phyloP scores from a whole-genome alignment of 2,113 vertebrate species.

The Rhea pennata region DNA sequence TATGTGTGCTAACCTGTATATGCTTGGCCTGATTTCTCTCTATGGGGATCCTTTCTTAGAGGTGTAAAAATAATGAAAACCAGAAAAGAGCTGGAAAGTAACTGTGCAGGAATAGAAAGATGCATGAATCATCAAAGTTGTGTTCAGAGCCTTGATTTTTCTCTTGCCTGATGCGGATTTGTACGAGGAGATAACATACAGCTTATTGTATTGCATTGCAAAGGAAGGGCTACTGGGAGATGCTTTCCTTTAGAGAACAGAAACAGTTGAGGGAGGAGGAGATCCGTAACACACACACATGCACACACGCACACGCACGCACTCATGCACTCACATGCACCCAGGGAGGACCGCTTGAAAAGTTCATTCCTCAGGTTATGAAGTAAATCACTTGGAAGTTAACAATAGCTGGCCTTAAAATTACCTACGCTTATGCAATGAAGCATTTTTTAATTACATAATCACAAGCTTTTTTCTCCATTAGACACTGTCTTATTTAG shows the following conservation, averaged over 20 bases:
- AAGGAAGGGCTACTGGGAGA: not conserved
- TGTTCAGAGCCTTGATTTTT: not conserved
- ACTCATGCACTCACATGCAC: accelerated
- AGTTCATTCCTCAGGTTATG: not conserved
- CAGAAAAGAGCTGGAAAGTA: not conserved
- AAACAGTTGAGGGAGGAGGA: not conserved
- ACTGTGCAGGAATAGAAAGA: not conserved
- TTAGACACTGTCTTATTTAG: not conserved
- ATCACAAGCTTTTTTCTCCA: not conserved
- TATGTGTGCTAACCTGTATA: not conserved
- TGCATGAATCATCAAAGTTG: not conserved
- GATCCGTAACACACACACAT: accelerated
- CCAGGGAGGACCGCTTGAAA: not conserved
- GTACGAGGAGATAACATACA: not conserved
- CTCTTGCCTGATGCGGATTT: not conserved
- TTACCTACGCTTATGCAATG: not conserved
- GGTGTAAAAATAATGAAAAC: not conserved
- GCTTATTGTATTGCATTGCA: not conserved
- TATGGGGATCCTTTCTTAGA: not conserved
- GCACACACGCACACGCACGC: not conserved
- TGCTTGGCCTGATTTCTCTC: not conserved
- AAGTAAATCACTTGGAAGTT: not conserved
- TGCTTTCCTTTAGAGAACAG: not conserved
- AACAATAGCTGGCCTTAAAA: not conserved
- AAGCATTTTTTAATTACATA: not conserved